These are phyloP conservation scores for Brachionichthys hirsutus DNA, from an alignment of 2,113 vertebrate genomes.

Conservation along the genomic window DNA sequence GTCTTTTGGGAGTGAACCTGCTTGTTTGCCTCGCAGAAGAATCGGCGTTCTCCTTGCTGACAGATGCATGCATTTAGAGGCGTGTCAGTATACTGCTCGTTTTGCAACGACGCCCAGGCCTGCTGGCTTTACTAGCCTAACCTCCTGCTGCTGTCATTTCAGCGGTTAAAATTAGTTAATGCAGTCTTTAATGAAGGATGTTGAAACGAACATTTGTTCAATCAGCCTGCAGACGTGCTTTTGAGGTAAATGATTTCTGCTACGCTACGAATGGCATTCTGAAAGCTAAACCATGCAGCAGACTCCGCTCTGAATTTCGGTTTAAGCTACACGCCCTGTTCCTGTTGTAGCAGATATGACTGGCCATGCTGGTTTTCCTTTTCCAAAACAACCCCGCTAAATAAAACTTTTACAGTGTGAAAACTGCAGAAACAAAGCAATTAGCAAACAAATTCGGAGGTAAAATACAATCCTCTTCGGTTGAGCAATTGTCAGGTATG, in stretches of 20 bases:
- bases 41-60: conserved; percentile 1
- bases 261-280: neutral
- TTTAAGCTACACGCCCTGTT: neutral
- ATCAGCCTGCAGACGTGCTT: neutral
- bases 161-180: neutral
- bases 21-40: conserved; percentile 1
- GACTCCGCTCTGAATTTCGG: neutral
- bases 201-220: conserved; percentile 4
- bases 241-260: no score
- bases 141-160: neutral
- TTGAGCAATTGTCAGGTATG: neutral
- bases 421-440: neutral
- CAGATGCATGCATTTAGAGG: neutral
- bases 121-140: neutral
- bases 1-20: neutral
- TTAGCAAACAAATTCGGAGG: neutral
- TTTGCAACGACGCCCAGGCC: no score
- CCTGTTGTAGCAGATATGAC: conserved; percentile 3
- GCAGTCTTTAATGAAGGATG: neutral
- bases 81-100: neutral
- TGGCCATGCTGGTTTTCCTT: no score
- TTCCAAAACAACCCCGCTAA: no score
- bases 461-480: conserved; percentile 5
- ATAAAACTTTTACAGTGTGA: no score
- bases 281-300: neutral